Evolutionary conservation across 2,888 invertebrate genomes (phyloP).

Genomic region (Drosophila maculinotata): DNA sequence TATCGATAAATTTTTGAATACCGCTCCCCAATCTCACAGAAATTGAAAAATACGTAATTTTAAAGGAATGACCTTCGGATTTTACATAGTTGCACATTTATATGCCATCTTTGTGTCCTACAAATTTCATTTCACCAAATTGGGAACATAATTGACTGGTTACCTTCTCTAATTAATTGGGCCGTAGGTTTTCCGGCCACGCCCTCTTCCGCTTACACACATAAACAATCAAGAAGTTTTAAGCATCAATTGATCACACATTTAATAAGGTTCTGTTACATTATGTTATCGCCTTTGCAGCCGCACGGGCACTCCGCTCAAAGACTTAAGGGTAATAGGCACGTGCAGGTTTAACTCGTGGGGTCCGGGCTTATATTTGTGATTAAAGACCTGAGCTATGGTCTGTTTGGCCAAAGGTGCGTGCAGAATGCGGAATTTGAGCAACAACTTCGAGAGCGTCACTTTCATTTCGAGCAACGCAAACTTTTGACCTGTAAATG

Average conservation of each 20-base stretch:
- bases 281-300: constrained; percentile 29
- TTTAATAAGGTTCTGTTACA: background rate
- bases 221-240: background rate
- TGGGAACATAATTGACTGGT: too few relatives aligned
- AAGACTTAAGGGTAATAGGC: constrained; percentile 54
- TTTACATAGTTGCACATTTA: too few relatives aligned
- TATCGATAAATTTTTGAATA: too few relatives aligned
- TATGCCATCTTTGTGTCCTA: too few relatives aligned
- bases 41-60: too few relatives aligned
- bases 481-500: constrained; percentile 85
- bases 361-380: constrained; percentile 25
- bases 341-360: constrained; percentile 48
- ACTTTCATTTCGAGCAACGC: constrained; percentile 87
- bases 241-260: background rate
- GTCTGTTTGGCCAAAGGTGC: constrained; percentile 83
- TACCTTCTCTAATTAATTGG: too few relatives aligned
- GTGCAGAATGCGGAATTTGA: constrained; percentile 84
- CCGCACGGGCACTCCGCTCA: constrained; percentile 49
- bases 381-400: constrained; percentile 63
- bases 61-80: too few relatives aligned
- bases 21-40: too few relatives aligned
- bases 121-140: too few relatives aligned
- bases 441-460: constrained; percentile 85
- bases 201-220: too few relatives aligned
- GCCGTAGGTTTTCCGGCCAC: too few relatives aligned